These are phyloP conservation scores for Adelphocoris suturalis DNA, from an alignment of 2,888 invertebrate genomes.

Conservation along the genomic window DNA sequence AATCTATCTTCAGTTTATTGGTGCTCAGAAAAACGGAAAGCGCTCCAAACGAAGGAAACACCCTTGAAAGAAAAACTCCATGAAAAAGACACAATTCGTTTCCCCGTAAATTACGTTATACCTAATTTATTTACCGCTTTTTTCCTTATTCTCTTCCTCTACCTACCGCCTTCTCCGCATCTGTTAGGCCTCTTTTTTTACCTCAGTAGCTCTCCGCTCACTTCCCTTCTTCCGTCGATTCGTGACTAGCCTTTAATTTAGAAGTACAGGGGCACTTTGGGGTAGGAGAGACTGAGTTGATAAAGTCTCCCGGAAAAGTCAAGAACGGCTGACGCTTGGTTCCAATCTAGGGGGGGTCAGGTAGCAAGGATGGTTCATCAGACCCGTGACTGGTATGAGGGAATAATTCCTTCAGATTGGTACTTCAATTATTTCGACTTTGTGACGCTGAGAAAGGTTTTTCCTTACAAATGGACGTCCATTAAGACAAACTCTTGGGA, in stretches of 20 bases:
- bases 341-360: not conserved
- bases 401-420: constrained; percentile 7
- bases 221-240: not conserved
- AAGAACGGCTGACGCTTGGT: not conserved
- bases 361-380: not conserved
- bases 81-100: constrained; percentile 29
- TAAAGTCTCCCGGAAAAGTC: not conserved
- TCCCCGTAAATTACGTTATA: constrained; percentile 42
- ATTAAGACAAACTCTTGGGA: not conserved
- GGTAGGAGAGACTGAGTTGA: not conserved
- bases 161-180: not conserved
- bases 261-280: not conserved
- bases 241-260: constrained; percentile 45
- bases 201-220: not conserved
- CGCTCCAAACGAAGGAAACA: constrained; percentile 8
- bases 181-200: not conserved
- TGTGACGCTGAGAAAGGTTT: not conserved
- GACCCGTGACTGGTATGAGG: not conserved
- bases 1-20: constrained; percentile 2
- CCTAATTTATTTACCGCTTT: constrained; percentile 40
- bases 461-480: constrained; percentile 1
- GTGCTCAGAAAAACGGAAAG: not conserved
- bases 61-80: constrained; percentile 19
- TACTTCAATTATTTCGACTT: constrained; percentile 10
- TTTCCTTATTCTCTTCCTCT: constrained; percentile 8